phyloP scores from a whole-genome alignment of 2,888 invertebrate species.

The Nemoura dubitans region DNA sequence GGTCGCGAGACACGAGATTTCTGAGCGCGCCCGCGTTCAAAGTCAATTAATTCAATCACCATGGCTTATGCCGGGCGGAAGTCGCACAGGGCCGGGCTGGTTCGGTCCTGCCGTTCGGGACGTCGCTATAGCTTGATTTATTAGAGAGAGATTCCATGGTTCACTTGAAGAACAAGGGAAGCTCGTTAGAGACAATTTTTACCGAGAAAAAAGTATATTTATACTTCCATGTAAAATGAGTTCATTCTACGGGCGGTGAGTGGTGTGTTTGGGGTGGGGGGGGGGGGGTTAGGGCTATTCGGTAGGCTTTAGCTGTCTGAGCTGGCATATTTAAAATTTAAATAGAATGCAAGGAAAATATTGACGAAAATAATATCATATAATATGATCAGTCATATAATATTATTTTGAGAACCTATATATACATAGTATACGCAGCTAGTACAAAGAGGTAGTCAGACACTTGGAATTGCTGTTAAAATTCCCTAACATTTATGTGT shows the following conservation, averaged over 20 bases:
- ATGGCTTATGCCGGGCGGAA: neutral
- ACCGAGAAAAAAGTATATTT: neutral
- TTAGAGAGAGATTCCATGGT: neutral
- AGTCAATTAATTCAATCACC: conserved; percentile 1
- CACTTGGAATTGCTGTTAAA: too few relatives aligned
- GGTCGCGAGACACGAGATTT: neutral
- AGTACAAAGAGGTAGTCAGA: too few relatives aligned
- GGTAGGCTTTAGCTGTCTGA: too few relatives aligned
- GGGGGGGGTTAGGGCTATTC: too few relatives aligned
- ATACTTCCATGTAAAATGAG: neutral
- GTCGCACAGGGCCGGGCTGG: neutral
- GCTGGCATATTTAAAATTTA: too few relatives aligned
- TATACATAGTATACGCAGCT: too few relatives aligned
- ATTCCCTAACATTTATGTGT: too few relatives aligned
- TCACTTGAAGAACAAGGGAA: neutral
- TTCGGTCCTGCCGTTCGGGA: neutral
- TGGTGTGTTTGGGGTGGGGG: neutral
- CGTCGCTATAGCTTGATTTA: neutral
- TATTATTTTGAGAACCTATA: too few relatives aligned
- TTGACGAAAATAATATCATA: too few relatives aligned
- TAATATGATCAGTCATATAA: too few relatives aligned
- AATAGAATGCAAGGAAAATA: too few relatives aligned
- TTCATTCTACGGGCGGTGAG: neutral
- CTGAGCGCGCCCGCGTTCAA: neutral
- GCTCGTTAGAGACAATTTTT: neutral